These are phyloP conservation scores for Cossypha caffra DNA, from an alignment of 2,797 vertebrate genomes.

Conservation along the genomic window DNA sequence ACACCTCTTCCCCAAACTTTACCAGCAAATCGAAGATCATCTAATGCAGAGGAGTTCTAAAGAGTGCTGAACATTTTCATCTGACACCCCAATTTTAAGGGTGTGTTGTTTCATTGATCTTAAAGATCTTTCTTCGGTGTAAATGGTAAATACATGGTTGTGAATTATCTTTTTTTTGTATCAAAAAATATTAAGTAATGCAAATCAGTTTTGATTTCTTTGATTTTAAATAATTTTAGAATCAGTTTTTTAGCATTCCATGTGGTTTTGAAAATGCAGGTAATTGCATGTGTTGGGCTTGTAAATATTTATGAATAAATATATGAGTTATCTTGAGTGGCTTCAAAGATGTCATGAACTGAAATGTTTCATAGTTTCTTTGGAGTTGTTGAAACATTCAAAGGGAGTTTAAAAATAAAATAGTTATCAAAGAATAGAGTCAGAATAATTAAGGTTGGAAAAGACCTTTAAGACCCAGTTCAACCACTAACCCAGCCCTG, in stretches of 20 bases:
- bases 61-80: background rate
- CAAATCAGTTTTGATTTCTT: background rate
- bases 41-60: background rate
- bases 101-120: background rate
- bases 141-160: conserved; percentile 10
- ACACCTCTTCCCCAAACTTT: background rate
- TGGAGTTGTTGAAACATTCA: background rate
- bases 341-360: background rate
- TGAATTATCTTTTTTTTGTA: background rate
- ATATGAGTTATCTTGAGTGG: background rate
- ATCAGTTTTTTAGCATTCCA: background rate
- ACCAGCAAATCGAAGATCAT: background rate
- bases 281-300: background rate
- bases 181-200: conserved; percentile 34
- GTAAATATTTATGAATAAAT: background rate
- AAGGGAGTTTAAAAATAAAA: background rate
- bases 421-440: background rate
- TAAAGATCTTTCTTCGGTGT: background rate
- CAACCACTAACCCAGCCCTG: background rate
- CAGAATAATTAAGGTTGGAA: background rate
- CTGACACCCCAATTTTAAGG: background rate
- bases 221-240: background rate
- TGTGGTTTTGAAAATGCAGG: background rate
- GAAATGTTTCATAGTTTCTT: background rate
- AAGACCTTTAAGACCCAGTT: background rate